These are phyloP conservation scores for Zaprionus ghesquierei DNA, from an alignment of 1,140 invertebrate genomes.

Conservation along the genomic window DNA sequence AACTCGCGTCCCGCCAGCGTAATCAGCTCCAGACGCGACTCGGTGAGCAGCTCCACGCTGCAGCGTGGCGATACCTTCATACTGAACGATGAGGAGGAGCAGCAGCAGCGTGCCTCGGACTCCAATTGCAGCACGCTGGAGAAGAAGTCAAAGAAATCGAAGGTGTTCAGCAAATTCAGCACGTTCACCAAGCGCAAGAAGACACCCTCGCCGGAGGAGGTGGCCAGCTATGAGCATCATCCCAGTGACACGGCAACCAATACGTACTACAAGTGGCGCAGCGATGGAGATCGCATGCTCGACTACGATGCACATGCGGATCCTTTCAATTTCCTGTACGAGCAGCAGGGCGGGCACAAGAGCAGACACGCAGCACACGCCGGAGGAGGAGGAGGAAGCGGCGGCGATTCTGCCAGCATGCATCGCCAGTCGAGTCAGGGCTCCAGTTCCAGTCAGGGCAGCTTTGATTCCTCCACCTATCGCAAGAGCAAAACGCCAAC, in stretches of 20 bases:
- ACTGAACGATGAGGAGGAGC: slow-evolving; percentile 46
- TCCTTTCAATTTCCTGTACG: slow-evolving; percentile 80
- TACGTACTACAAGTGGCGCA: slow-evolving; percentile 80
- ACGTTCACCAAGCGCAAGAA: slow-evolving; percentile 80
- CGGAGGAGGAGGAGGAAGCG: not conserved
- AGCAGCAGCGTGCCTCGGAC: slow-evolving; percentile 17
- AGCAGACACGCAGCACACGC: slow-evolving; percentile 9
- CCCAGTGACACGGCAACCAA: slow-evolving; percentile 78
- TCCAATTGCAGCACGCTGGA: slow-evolving; percentile 73
- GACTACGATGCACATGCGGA: slow-evolving; percentile 76
- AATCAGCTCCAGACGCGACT: slow-evolving; percentile 64
- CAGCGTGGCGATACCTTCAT: slow-evolving; percentile 79
- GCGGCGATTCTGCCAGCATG: not conserved
- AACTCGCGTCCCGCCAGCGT: slow-evolving; percentile 68
- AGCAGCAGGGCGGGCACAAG: slow-evolving; percentile 67
- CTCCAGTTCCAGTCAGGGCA: slow-evolving; percentile 57
- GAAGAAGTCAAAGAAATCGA: slow-evolving; percentile 79
- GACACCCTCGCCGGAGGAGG: slow-evolving; percentile 58
- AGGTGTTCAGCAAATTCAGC: slow-evolving; percentile 77
- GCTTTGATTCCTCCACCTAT: slow-evolving; percentile 75
- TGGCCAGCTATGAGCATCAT: slow-evolving; percentile 74
- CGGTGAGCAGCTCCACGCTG: slow-evolving; percentile 57
- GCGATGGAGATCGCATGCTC: slow-evolving; percentile 62
- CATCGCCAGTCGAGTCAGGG: slow-evolving; percentile 57
- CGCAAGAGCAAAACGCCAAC: slow-evolving; percentile 69